A percentile compares a stretch with the other conserved stretches of the same genome.
Evolutionary conservation across 2,888 invertebrate genomes (phyloP).

Genomic region (Asteroscopus sphinx): DNA sequence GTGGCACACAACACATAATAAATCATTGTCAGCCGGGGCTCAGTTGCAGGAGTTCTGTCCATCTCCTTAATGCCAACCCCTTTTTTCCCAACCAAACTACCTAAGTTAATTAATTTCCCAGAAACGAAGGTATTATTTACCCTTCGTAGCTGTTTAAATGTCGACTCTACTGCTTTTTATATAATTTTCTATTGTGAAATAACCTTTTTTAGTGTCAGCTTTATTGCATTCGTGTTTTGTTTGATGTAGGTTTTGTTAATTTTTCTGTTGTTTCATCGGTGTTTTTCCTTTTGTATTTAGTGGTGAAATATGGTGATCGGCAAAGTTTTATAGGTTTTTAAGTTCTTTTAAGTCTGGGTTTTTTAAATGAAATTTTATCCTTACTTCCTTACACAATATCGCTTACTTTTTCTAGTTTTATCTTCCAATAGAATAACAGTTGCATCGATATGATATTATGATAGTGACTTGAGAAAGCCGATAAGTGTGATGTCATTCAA

Average conservation of each 20-base stretch:
- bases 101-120: constrained; percentile 56
- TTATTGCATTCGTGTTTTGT: constrained; percentile 3
- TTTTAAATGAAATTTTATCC: no score
- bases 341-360: background rate
- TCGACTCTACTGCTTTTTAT: constrained; percentile 2
- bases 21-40: constrained; percentile 70
- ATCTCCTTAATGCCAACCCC: constrained; percentile 66
- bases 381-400: no score
- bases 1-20: constrained; percentile 58
- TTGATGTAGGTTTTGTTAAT: background rate
- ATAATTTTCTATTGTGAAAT: background rate
- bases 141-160: constrained; percentile 31
- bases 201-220: background rate
- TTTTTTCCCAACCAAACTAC: constrained; percentile 59
- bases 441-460: no score
- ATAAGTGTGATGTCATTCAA: no score
- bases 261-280: background rate
- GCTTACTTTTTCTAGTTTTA: no score
- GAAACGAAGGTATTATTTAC: constrained; percentile 39
- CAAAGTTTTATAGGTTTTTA: background rate
- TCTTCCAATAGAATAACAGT: no score
- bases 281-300: background rate
- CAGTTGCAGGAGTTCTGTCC: constrained; percentile 68
- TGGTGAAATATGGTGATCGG: background rate
- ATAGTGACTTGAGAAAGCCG: no score